Conservation (phyloP, 2,113 vertebrate genomes). For the Grammomys dolichurus region DNA sequence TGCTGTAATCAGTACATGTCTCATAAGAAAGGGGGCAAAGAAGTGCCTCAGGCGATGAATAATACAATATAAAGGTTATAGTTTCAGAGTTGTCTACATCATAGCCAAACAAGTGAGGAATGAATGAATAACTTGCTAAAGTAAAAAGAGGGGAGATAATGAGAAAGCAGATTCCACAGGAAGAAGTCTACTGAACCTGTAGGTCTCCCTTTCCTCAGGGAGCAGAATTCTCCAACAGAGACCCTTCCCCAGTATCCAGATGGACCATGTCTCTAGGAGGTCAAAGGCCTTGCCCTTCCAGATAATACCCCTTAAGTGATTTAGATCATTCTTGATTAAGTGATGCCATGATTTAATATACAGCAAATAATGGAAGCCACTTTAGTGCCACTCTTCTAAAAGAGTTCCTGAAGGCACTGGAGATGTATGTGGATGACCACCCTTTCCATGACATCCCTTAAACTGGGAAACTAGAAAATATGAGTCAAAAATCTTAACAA, state of each 20-base stretch:
- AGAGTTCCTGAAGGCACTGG: background rate
- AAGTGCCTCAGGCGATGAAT: background rate
- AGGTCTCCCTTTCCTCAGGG: no score
- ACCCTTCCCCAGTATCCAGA: no score
- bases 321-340: background rate
- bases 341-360: background rate
- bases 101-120: background rate
- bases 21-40: background rate
- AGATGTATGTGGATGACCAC: background rate
- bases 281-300: no score
- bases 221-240: background rate
- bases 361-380: background rate
- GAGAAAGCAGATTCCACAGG: background rate
- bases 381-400: background rate
- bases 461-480: background rate
- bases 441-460: accelerated
- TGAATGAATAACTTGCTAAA: background rate
- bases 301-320: background rate
- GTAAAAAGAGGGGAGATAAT: background rate
- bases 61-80: background rate
- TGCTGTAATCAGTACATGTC: background rate
- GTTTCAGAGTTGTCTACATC: background rate
- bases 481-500: background rate
- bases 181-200: background rate
- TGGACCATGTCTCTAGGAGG: background rate